Conservation (phyloP, 2,113 vertebrate genomes). For the Antechinus stuartii region DNA sequence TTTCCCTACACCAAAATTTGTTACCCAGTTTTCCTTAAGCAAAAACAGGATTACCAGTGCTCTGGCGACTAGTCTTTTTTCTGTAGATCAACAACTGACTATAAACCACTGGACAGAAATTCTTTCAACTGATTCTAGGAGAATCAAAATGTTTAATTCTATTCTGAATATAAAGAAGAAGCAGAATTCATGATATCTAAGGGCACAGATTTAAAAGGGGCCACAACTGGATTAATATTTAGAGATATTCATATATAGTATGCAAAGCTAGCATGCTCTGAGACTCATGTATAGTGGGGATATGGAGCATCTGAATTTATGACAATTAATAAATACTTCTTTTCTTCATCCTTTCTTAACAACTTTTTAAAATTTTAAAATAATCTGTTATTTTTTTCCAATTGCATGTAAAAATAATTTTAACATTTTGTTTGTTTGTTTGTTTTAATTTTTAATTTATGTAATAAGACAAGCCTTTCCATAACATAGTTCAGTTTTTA, state of each 20-base stretch:
- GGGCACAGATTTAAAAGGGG: not conserved
- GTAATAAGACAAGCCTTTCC: no score
- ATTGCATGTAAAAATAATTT: no score
- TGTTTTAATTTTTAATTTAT: no score
- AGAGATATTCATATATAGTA: not conserved
- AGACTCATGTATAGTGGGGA: not conserved
- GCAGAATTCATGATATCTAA: conserved; percentile 26
- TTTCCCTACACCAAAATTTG: not conserved
- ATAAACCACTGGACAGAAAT: not conserved
- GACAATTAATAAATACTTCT: not conserved
- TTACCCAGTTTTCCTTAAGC: not conserved
- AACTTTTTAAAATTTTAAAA: not conserved
- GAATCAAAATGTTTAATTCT: conserved; percentile 24
- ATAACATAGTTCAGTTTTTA: no score
- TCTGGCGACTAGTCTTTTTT: not conserved
- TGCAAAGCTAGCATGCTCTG: not conserved
- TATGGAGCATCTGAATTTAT: not conserved
- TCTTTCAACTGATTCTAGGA: not conserved
- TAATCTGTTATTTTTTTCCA: no score
- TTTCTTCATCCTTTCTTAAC: not conserved
- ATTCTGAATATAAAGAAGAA: conserved; percentile 7
- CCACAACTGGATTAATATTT: not conserved
- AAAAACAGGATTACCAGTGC: not conserved
- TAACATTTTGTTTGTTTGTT: no score
- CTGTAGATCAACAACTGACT: not conserved